Evolutionary conservation across 2,888 invertebrate genomes (phyloP).

Genomic region (Coenonympha glycerion): DNA sequence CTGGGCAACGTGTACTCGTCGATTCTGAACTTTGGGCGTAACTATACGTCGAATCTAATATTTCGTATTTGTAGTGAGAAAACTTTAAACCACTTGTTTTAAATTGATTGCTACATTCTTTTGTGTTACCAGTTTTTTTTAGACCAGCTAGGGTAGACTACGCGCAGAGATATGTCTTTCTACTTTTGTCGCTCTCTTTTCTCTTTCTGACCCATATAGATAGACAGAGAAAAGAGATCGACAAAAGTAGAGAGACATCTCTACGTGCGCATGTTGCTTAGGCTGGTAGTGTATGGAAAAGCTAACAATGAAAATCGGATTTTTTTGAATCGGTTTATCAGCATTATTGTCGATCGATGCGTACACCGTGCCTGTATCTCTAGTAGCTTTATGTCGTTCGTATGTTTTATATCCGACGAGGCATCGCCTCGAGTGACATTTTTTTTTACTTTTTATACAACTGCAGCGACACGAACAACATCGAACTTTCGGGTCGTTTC

Average conservation of each 20-base stretch:
- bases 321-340: not conserved
- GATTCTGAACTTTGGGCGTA: not conserved
- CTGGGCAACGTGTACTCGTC: conserved; percentile 61
- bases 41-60: too few species aligned
- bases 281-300: not conserved
- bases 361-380: conserved; percentile 54
- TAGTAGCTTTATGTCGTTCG: conserved; percentile 75
- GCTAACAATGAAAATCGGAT: not conserved
- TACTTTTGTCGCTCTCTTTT: too few species aligned
- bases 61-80: too few species aligned
- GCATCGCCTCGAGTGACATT: conserved; percentile 44
- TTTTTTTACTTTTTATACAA: conserved; percentile 39
- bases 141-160: too few species aligned
- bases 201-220: too few species aligned
- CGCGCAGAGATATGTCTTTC: too few species aligned
- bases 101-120: too few species aligned
- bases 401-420: conserved; percentile 55
- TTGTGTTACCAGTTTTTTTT: too few species aligned
- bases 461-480: conserved; percentile 43
- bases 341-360: conserved; percentile 32
- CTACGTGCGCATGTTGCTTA: too few species aligned
- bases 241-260: too few species aligned
- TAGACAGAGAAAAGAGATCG: too few species aligned
- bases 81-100: too few species aligned
- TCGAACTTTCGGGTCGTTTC: conserved; percentile 17